Base-by-base conservation (phyloP, 2,113 vertebrate genomes). In the Microcebus lehilahytsara region DNA sequence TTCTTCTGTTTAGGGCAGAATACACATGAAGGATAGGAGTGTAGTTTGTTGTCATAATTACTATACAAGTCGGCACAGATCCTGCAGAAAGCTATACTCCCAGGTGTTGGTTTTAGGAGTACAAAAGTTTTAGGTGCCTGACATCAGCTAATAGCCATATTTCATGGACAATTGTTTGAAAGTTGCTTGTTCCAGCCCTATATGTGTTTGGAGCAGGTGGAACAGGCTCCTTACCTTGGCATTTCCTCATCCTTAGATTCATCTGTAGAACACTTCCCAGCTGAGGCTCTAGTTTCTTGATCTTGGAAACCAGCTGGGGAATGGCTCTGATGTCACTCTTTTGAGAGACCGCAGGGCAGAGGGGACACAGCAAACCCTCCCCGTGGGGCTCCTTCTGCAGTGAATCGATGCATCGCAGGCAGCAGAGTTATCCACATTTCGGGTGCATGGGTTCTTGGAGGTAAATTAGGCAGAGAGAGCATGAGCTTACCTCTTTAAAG, bases 161-260 rank as follows among this genome's bases (percentile, higher is more conserved):
- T 27, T 75, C 3, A 2, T 3, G 12, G 1, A 1, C 53, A 13
- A 0, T 4, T 46, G 42, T 46, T 46, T 46, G 42, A 46, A 46
- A 46, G 42, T 46, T 46, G 42, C 42, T 46, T 46, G 42, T 46
- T 46, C 6, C 1, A 46, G 64, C 0, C 4, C 19, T 22, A 6
- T 4, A 0, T 20, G 25, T 1, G 7, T 17, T 7, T 3, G 10
- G 12, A 27, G 37, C 1, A 40, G 25, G n/a, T 75, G 6, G 9
- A 1, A 7, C 2, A 46, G 42, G 40, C 7, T 14, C 12, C 81
- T 83, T 27, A 93, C 62, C 93, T 78, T 72, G 93, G 83, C 83
- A 72, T 30, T n/a, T 40, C 9, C 3, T n/a, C 6, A 83, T 5
- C 32, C 46, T 81, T 1, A 81, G 56, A 40, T 91, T 67, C 86